Evolutionary conservation across 1,140 invertebrate genomes (phyloP).

Genomic region (Telenomus remus): DNA sequence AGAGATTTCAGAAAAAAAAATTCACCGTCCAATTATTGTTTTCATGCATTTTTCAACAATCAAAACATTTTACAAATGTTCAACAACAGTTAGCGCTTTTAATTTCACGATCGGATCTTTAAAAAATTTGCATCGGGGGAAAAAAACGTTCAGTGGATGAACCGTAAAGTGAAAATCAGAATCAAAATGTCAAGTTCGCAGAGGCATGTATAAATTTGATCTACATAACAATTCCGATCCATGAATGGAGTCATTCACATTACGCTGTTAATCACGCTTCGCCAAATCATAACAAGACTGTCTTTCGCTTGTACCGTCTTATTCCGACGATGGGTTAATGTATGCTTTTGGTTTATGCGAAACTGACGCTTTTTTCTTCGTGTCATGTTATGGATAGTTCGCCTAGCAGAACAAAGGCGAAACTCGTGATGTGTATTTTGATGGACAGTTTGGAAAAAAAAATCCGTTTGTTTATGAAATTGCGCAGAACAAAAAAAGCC

Average conservation of each 20-base stretch:
- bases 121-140: too few relatives aligned
- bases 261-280: slow-evolving; percentile 61
- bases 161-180: slow-evolving; percentile 56
- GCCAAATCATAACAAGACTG: slow-evolving; percentile 57
- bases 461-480: neutral
- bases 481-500: neutral
- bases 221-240: slow-evolving; percentile 57
- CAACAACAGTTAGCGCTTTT: too few relatives aligned
- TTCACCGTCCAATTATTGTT: slow-evolving; percentile 21
- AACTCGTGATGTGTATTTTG: neutral
- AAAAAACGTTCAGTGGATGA: slow-evolving; percentile 12
- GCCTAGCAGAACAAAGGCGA: neutral
- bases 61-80: too few relatives aligned
- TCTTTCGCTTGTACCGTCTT: slow-evolving; percentile 52
- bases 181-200: slow-evolving; percentile 37
- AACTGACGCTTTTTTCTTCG: slow-evolving; percentile 18
- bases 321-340: slow-evolving; percentile 45
- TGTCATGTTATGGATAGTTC: neutral
- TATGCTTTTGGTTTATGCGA: slow-evolving; percentile 39
- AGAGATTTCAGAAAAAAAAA: slow-evolving; percentile 58
- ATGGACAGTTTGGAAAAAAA: too few relatives aligned
- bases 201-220: slow-evolving; percentile 55
- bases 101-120: too few relatives aligned
- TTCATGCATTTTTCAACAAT: too few relatives aligned
- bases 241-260: slow-evolving; percentile 61